Evolutionary conservation across 1,140 invertebrate genomes (phyloP).

Genomic region (Hylaeus anthracinus): DNA sequence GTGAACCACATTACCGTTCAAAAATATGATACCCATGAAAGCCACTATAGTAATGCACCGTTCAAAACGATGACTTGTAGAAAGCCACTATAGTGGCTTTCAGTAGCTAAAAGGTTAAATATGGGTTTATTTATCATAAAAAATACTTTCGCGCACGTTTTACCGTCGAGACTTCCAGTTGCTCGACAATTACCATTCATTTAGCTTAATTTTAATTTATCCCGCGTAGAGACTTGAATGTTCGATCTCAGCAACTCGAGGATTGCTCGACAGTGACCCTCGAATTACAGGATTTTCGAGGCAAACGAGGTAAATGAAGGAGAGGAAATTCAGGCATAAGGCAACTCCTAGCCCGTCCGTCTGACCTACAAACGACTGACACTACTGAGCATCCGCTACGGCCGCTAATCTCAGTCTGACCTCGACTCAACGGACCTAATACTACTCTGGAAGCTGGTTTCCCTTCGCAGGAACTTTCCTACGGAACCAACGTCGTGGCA

Average conservation of each 20-base stretch:
- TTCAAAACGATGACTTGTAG: no score
- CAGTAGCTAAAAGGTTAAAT: neutral
- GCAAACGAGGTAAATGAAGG: constrained; percentile 25
- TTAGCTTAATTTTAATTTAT: constrained; percentile 22
- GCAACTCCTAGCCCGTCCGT: constrained; percentile 21
- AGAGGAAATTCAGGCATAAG: neutral
- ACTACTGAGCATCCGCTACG: constrained; percentile 46
- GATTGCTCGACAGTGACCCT: constrained; percentile 12
- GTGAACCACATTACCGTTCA: no score
- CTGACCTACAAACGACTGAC: constrained; percentile 38
- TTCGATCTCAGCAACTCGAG: neutral
- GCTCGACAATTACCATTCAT: neutral
- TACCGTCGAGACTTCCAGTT: neutral
- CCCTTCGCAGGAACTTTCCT: constrained; percentile 7
- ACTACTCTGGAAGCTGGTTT: neutral
- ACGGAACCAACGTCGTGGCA: neutral
- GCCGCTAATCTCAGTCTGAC: constrained; percentile 36
- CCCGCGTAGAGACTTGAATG: neutral
- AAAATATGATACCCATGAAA: no score
- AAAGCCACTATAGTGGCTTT: neutral
- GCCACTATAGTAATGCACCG: no score
- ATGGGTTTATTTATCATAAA: neutral
- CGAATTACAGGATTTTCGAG: constrained; percentile 11
- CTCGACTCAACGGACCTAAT: constrained; percentile 18
- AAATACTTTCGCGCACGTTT: neutral